phyloP scores from a whole-genome alignment of 2,888 invertebrate species.

The Sisyra terminalis region DNA sequence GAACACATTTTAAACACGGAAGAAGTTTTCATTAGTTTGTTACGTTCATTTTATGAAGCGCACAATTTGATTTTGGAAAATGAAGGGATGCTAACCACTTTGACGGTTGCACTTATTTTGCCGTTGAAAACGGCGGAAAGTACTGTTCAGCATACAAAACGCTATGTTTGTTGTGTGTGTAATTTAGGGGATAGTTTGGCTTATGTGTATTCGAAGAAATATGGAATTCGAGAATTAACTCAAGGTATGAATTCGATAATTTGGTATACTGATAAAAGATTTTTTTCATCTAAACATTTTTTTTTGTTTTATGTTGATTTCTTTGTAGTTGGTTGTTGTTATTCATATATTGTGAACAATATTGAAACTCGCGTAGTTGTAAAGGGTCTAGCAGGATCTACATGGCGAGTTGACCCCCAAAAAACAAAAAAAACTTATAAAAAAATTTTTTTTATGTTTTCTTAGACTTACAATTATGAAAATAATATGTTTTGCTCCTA shows the following conservation, averaged over 20 bases:
- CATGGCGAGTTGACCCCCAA: too few relatives aligned
- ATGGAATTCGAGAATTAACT: constrained; percentile 71
- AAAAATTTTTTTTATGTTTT: too few relatives aligned
- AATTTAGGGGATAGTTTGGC: constrained; percentile 82
- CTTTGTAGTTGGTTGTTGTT: too few relatives aligned
- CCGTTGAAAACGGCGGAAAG: constrained; percentile 29
- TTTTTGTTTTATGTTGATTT: too few relatives aligned
- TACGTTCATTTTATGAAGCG: constrained; percentile 69
- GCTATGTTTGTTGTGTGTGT: constrained; percentile 64
- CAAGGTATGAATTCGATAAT: constrained; percentile 30
- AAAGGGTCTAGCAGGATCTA: too few relatives aligned
- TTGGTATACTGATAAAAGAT: constrained; percentile 6
- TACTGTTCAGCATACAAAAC: constrained; percentile 17
- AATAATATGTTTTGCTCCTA: too few relatives aligned
- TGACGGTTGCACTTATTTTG: constrained; percentile 63
- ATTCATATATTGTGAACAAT: too few relatives aligned
- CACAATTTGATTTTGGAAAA: constrained; percentile 72
- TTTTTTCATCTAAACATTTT: too few relatives aligned
- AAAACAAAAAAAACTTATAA: too few relatives aligned
- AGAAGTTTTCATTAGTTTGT: constrained; percentile 61
- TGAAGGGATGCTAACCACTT: constrained; percentile 65
- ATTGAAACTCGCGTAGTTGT: too few relatives aligned
- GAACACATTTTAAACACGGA: constrained; percentile 32
- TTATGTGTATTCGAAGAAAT: constrained; percentile 61
- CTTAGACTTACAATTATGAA: too few relatives aligned